Evolutionary conservation across 2,113 vertebrate genomes (phyloP), one percentile per base, ranked within the genome.

Genomic region (Zosterops pallidus): DNA sequence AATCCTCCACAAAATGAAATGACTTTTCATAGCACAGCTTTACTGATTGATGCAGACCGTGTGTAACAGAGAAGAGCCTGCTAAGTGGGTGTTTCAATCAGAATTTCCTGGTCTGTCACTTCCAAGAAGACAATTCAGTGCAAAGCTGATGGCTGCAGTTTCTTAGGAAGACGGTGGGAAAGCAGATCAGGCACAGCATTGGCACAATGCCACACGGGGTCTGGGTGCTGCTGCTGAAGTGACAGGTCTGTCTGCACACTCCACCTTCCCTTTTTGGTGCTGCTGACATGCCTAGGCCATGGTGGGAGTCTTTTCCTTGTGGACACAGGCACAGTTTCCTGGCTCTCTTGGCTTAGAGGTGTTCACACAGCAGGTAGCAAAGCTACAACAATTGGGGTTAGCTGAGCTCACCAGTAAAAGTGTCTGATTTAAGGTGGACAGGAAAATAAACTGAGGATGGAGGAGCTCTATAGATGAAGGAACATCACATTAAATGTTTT

Each of bases 71-170:
- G 69, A 69, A 68, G 17, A 89, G 46, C 77, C 76, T 67, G 62
- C 53, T 83, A 47, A 96, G 62, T 1, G 9, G 46, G 68, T 23
- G 55, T 90, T 89, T 84, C 84, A 92, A 93, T 94, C 82, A 80
- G 74, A 94, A 94, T 96, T 91, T 96, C 89, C 91, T 70, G 86
- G 29, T 86, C 83, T 92, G 92, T 95, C 91, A 79, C 83, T 85
- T 91, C 39, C 91, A 94, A 89, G 86, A 85, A 59, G 55, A 77
- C 65, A 83, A 91, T 56, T 65, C 56, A 37, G 44, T 29, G 29
- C 86, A 60, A 39, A 65, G 71, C 31, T 3, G 37, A 29, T 2
- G 5, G 31, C 83, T 56, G 64, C 64, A 44, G 35, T 25, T 83
- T 37, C n/a, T 35, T 33, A 82, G 87, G 63, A 63, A 41, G 31